Evolutionary conservation across 2,888 invertebrate genomes (phyloP).

Genomic region (Chalcis sispes): DNA sequence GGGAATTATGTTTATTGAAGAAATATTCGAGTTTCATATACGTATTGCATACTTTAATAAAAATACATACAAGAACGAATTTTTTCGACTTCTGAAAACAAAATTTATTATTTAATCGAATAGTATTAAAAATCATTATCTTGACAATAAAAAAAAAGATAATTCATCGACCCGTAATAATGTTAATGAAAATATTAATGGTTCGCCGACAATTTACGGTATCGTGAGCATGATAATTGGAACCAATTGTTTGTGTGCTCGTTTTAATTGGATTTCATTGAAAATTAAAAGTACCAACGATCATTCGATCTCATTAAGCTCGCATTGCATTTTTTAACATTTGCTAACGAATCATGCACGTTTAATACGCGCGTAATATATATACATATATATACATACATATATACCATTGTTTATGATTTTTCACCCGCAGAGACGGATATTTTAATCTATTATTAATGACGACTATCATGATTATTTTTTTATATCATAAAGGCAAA

Average conservation of each 20-base stretch:
- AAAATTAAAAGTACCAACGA: slow-evolving; percentile 8
- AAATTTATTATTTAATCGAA: background rate
- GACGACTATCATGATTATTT: no score
- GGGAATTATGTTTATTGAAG: no score
- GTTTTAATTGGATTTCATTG: slow-evolving; percentile 21
- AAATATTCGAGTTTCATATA: no score
- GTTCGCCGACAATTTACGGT: background rate
- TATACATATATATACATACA: no score
- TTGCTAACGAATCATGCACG: background rate
- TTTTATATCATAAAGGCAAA: no score
- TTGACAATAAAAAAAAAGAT: background rate
- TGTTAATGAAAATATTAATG: slow-evolving; percentile 34
- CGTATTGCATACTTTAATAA: slow-evolving; percentile 1
- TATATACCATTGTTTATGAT: no score
- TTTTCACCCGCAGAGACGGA: no score
- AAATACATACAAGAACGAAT: background rate
- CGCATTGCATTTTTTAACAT: background rate
- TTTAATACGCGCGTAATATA: no score
- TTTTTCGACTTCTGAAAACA: no score
- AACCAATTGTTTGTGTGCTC: slow-evolving; percentile 13
- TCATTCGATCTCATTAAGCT: slow-evolving; percentile 30
- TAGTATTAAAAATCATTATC: background rate
- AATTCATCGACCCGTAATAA: background rate
- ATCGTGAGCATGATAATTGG: slow-evolving; percentile 26
- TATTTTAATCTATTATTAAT: no score